Conservation (phyloP, 2,113 vertebrate species). For the Pachyramphus minor region DNA sequence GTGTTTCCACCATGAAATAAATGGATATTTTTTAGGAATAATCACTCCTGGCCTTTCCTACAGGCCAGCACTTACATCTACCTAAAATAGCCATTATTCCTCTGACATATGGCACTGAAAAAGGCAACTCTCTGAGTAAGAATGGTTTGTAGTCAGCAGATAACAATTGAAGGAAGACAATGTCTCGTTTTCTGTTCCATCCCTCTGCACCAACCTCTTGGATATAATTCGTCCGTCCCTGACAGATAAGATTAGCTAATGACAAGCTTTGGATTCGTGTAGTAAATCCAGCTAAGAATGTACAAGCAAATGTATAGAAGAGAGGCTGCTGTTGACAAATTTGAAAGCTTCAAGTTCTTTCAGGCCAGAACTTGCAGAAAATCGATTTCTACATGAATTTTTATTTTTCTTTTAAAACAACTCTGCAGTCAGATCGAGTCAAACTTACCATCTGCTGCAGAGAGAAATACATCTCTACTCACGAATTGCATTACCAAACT, state of each 20-base stretch:
- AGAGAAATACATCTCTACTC: slow-evolving; percentile 64
- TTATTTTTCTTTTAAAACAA: slow-evolving; percentile 65
- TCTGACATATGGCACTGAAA: accelerated
- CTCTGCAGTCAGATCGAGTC: slow-evolving; percentile 65
- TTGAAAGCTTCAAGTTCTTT: slow-evolving; percentile 54
- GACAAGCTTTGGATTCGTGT: slow-evolving; percentile 3
- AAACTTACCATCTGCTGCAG: slow-evolving; percentile 78
- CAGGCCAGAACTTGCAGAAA: slow-evolving; percentile 58
- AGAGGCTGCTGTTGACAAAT: slow-evolving; percentile 20
- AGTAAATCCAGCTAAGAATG: not conserved
- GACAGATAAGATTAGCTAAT: not conserved
- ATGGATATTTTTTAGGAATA: not conserved
- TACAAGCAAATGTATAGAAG: not conserved
- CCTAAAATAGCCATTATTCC: accelerated
- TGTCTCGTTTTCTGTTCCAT: not conserved
- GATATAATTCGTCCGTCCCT: not conserved
- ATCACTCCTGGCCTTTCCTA: not conserved
- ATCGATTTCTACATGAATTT: slow-evolving; percentile 65
- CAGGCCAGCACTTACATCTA: not conserved
- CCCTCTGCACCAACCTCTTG: not conserved
- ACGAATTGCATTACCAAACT: slow-evolving; percentile 68
- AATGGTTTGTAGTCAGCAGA: not conserved
- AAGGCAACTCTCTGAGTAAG: not conserved
- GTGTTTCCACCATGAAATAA: not conserved
- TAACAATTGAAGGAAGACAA: not conserved